Conservation (phyloP, 2,888 invertebrate species). For the Plebejus anna region DNA sequence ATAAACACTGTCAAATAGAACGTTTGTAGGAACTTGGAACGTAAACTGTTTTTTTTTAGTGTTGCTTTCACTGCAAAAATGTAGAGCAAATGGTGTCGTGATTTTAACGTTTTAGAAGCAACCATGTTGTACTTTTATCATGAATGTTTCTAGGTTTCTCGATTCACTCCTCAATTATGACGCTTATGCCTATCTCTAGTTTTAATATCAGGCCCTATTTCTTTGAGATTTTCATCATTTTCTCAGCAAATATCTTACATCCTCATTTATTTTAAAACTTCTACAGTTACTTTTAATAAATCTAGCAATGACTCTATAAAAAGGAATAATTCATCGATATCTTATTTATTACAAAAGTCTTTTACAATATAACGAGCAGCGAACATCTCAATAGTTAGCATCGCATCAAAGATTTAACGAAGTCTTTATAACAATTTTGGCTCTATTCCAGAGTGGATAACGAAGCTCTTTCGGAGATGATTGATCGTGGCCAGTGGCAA, state of each 20-base stretch:
- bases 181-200: neutral
- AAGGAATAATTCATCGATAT: slow-evolving; percentile 23
- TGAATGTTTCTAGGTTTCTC: neutral
- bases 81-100: slow-evolving; percentile 7
- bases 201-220: neutral
- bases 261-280: neutral
- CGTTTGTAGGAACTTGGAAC: slow-evolving; percentile 13
- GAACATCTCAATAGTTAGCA: slow-evolving; percentile 53
- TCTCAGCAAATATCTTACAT: neutral
- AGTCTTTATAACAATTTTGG: slow-evolving; percentile 74
- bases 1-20: slow-evolving; percentile 28
- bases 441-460: slow-evolving; percentile 63
- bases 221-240: neutral
- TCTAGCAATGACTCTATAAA: slow-evolving; percentile 6
- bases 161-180: neutral
- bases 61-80: slow-evolving; percentile 24
- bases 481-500: slow-evolving; percentile 66
- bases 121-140: neutral
- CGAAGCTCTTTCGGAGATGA: slow-evolving; percentile 55
- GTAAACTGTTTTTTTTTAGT: slow-evolving; percentile 30
- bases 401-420: slow-evolving; percentile 67
- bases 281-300: neutral
- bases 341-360: slow-evolving; percentile 33
- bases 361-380: slow-evolving; percentile 43
- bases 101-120: slow-evolving; percentile 8